Evolutionary conservation across 2,888 invertebrate genomes (phyloP).

Genomic region (Megastigmus dorsalis): DNA sequence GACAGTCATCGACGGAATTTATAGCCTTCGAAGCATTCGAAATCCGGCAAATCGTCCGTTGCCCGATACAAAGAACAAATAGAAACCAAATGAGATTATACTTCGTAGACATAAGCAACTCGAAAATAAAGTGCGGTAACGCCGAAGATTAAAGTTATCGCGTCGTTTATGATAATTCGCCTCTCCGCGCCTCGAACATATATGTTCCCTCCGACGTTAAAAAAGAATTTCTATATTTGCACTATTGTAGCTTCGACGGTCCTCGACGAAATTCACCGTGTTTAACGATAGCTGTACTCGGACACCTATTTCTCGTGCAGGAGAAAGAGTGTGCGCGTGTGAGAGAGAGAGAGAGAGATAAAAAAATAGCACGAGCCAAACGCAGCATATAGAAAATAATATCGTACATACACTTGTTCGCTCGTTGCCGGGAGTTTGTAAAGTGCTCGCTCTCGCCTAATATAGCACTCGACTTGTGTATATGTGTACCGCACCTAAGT

Average conservation of each 20-base stretch:
- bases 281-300: conserved; percentile 10
- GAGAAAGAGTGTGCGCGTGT: not conserved
- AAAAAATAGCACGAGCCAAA: too few species aligned
- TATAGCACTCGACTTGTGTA: not conserved
- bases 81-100: too few species aligned
- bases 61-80: too few species aligned
- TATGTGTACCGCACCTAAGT: not conserved
- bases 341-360: not conserved
- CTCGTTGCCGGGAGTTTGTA: conserved; percentile 7
- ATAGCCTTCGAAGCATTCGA: too few species aligned
- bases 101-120: too few species aligned
- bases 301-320: conserved; percentile 1
- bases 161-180: too few species aligned
- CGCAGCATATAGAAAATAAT: not conserved
- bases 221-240: conserved; percentile 28
- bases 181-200: too few species aligned
- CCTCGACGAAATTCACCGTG: not conserved
- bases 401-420: conserved; percentile 13
- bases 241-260: not conserved
- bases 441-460: conserved; percentile 5
- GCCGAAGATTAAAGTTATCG: conserved; percentile 2
- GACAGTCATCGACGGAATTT: conserved; percentile 4
- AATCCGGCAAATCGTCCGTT: too few species aligned
- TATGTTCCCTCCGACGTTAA: too few species aligned
- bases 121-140: too few species aligned